Base-by-base conservation (phyloP, 2,888 invertebrate genomes). In the Limnephilus rhombicus region DNA sequence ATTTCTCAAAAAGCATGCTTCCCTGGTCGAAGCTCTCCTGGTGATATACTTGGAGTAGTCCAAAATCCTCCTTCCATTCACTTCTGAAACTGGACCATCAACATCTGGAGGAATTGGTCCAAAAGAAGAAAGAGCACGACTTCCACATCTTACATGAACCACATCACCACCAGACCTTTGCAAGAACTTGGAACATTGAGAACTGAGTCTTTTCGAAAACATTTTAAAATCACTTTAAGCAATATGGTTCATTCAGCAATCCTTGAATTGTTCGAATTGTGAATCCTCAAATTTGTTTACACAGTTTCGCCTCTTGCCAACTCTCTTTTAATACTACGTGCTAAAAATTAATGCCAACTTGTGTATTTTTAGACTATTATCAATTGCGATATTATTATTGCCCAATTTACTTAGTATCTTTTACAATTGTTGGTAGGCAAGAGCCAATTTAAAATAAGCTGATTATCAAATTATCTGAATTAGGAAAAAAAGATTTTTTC, bases 11-110 rank as follows among this genome's bases (percentile, higher is more conserved):
- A 96, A 92, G 0, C 95, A 95, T 0, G 96, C 95, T 85, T 96
- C 95, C 41, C 96, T 94, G 90, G 94, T 94, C 29, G 94, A 82
- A 0, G 96, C 94, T 80, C 95, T 94, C 0, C 94, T 93, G 90
- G 95, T 96, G 4, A 96, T 94, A 91, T 95, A 96, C 88, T 95
- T 94, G 2, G 93, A 94, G 92, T 96, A 96, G 81, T 96, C 96
- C 3, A 94, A 94, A 12, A 93, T 91, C 31, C 49, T 83, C 31
- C 91, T 92, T n/a, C 2, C 29, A 29, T 86, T 45, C 24, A 41
- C n/a, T 45, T 86, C 31, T 45, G 49, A 49, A 86, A 45, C 49
- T 15, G 12, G 12, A 0, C 41, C 49, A 12, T 85, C 18, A 24
- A 37, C 85, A 85, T 13, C 85, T 9, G 85, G 15, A 37, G 85